Conservation (phyloP, 2,113 vertebrate genomes). For the Edolisoma coerulescens region DNA sequence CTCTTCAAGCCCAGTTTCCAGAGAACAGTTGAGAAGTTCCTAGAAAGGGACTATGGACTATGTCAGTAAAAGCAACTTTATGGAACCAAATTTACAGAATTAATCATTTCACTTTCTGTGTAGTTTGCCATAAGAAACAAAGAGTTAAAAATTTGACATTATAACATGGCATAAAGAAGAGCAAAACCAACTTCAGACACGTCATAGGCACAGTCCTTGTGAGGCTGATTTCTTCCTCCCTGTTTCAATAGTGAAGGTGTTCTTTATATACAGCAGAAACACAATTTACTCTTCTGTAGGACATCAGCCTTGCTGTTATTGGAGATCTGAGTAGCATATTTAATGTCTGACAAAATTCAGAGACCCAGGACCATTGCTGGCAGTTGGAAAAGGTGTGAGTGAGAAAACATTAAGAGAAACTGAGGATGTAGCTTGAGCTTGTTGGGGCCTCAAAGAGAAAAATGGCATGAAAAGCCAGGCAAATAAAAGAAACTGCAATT, state of each 20-base stretch:
- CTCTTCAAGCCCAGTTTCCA: not conserved
- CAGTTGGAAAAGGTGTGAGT: accelerated
- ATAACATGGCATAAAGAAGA: not conserved
- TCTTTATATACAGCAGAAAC: not conserved
- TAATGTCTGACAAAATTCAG: not conserved
- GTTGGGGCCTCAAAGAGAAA: not conserved
- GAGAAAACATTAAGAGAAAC: not conserved
- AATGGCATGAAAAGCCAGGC: not conserved
- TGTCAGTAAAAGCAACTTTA: not conserved
- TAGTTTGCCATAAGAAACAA: not conserved
- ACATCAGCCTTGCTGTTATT: not conserved
- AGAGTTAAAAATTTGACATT: not conserved
- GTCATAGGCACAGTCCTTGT: not conserved
- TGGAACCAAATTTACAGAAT: not conserved
- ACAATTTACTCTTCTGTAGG: not conserved
- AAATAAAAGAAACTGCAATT: not conserved
- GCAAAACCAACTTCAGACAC: not conserved
- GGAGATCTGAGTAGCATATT: not conserved
- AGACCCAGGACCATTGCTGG: not conserved
- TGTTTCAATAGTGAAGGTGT: not conserved
- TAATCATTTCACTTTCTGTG: not conserved
- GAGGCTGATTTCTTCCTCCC: not conserved
- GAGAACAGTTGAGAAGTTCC: not conserved
- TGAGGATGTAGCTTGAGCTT: not conserved
- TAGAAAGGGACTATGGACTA: not conserved